Conservation (phyloP, 2,888 invertebrate genomes). For the Oxycera nigricornis region DNA sequence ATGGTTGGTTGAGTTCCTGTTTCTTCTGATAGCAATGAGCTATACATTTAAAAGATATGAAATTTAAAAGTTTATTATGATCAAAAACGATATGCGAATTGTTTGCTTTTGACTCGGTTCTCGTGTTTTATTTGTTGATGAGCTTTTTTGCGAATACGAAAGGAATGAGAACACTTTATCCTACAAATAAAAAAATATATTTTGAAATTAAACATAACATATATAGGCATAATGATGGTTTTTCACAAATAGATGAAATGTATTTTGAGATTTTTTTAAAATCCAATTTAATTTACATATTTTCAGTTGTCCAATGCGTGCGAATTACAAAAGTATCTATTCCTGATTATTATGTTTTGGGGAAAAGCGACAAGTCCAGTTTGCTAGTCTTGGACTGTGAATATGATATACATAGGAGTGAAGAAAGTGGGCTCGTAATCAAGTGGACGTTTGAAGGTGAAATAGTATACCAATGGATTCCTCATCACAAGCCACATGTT, state of each 20-base stretch:
- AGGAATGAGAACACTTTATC: not conserved
- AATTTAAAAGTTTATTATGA: not conserved
- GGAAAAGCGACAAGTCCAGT: slow-evolving; percentile 62
- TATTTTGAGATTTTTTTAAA: not conserved
- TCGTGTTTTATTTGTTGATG: no score
- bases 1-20: slow-evolving; percentile 12
- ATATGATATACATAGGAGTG: slow-evolving; percentile 67
- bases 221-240: not conserved
- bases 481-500: slow-evolving; percentile 71
- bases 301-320: slow-evolving; percentile 19
- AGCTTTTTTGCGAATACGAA: not conserved
- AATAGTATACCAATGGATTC: slow-evolving; percentile 83
- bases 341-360: slow-evolving; percentile 36
- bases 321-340: slow-evolving; percentile 41
- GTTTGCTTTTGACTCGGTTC: no score
- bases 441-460: slow-evolving; percentile 78
- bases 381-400: slow-evolving; percentile 75
- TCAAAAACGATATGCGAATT: not conserved
- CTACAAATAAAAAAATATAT: not conserved
- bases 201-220: not conserved
- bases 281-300: not conserved
- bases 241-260: not conserved
- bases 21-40: slow-evolving; percentile 11
- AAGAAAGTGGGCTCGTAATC: slow-evolving; percentile 74
- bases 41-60: slow-evolving; percentile 12